Percentiles rank a stretch among this genome's conserved stretches.
Conservation (phyloP, 2,113 vertebrate species). For the Astur gentilis region DNA sequence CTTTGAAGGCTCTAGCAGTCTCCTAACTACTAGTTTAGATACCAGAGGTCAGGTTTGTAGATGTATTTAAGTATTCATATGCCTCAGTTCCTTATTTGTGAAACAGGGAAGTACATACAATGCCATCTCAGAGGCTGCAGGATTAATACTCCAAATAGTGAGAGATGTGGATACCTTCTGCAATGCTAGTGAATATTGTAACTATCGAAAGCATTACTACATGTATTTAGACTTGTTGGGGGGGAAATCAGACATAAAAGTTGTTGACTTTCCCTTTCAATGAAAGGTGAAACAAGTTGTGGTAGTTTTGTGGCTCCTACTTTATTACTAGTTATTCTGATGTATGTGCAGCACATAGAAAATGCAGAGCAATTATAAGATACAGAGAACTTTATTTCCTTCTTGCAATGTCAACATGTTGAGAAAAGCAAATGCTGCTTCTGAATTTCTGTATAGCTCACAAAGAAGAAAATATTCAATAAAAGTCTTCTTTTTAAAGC, state of each 20-base stretch:
- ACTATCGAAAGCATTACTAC: not conserved
- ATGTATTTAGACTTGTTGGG: not conserved
- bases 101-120: not conserved
- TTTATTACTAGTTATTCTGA: not conserved
- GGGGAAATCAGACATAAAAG: not conserved
- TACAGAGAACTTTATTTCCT: not conserved
- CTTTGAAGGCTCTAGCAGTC: not conserved
- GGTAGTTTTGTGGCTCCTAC: not conserved
- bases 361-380: not conserved
- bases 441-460: not conserved
- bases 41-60: not conserved
- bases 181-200: not conserved
- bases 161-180: not conserved
- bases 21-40: not conserved
- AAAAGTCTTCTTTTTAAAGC: not conserved
- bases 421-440: not conserved
- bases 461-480: not conserved
- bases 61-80: not conserved
- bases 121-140: not conserved
- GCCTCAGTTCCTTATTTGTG: not conserved
- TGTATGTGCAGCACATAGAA: fast-evolving
- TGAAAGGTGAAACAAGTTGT: not conserved
- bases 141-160: not conserved
- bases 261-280: not conserved
- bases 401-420: not conserved